These are phyloP conservation scores for Eupristina koningsbergeri DNA, from an alignment of 1,140 invertebrate species.

Conservation along the genomic window DNA sequence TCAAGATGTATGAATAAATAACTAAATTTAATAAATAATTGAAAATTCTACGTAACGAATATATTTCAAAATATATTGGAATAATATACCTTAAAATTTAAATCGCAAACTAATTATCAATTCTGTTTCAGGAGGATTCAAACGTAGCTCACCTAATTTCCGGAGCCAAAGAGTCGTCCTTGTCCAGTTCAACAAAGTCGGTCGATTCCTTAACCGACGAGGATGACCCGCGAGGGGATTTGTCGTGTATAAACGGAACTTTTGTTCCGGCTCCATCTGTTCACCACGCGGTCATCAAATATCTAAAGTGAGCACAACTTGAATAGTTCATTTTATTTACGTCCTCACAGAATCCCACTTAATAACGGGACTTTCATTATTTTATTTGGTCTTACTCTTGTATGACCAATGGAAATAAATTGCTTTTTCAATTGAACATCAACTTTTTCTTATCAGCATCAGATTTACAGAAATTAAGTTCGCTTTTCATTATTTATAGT, in stretches of 20 bases:
- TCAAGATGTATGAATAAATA: too few species aligned
- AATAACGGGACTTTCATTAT: neutral
- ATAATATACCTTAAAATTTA: too few species aligned
- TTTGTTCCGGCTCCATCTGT: conserved; percentile 69
- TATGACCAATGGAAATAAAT: conserved; percentile 58
- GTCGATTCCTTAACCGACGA: conserved; percentile 31
- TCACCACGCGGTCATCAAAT: conserved; percentile 71
- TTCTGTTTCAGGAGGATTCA: neutral
- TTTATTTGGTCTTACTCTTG: neutral
- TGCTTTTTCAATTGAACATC: neutral
- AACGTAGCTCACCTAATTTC: neutral
- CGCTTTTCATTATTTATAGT: neutral
- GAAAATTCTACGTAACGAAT: too few species aligned
- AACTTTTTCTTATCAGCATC: neutral
- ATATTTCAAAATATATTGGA: too few species aligned
- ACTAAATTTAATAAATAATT: too few species aligned
- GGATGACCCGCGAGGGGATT: conserved; percentile 61
- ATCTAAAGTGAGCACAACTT: conserved; percentile 67
- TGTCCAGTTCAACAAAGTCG: conserved; percentile 9
- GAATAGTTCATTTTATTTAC: neutral
- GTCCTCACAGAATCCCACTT: neutral
- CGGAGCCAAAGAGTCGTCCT: neutral
- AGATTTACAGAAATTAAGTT: neutral
- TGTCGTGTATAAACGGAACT: conserved; percentile 71
- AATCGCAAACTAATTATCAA: neutral